Evolutionary conservation across 35 echinoderm and acorn worm genomes (phyloP).

Genomic region (Apostichopus parvimensis): DNA sequence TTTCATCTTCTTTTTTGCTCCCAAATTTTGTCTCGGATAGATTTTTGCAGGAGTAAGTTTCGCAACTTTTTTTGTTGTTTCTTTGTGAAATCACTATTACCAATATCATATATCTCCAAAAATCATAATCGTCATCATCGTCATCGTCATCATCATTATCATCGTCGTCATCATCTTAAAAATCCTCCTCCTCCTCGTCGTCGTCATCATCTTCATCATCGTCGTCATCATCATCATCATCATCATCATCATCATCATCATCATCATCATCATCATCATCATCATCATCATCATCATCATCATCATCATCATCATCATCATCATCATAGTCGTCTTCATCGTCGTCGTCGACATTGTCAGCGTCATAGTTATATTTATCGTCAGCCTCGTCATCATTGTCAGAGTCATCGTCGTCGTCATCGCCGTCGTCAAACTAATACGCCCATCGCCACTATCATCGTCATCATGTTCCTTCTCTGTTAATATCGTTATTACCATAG

Average conservation of each 20-base stretch:
- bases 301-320: conserved; percentile 9
- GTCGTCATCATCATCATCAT: no score
- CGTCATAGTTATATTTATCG: background rate
- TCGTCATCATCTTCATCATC: no score
- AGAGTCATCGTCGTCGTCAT: background rate
- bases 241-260: background rate
- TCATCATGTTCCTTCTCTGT: background rate
- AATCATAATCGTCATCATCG: no score
- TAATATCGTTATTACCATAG: background rate
- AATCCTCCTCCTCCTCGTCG: no score
- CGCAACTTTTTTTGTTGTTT: background rate
- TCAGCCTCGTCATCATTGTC: background rate
- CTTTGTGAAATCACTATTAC: background rate
- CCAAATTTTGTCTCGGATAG: background rate
- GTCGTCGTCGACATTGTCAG: background rate
- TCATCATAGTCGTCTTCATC: background rate
- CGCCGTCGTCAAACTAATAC: no score
- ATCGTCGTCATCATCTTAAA: no score
- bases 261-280: background rate
- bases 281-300: background rate
- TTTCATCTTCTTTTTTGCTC: no score
- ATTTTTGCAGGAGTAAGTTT: background rate
- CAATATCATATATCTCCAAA: no score
- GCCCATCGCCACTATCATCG: background rate
- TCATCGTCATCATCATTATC: no score